Evolutionary conservation across 2,888 invertebrate species (phyloP).

Genomic region (Andrena dorsata): DNA sequence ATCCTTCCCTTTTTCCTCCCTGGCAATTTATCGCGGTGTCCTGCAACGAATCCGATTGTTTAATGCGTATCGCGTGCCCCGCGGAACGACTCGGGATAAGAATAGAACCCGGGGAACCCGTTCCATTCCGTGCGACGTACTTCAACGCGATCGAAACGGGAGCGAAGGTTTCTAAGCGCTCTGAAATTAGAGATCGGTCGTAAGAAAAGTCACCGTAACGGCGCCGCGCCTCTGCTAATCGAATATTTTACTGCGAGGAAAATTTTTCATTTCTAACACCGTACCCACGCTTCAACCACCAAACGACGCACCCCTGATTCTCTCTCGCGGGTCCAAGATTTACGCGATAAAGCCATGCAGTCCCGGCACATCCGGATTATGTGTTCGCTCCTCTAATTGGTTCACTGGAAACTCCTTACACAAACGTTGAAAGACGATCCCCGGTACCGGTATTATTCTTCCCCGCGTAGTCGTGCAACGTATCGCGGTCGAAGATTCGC

Average conservation of each 20-base stretch:
- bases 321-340: not conserved
- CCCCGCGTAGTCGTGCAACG: not conserved
- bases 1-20: constrained; percentile 28
- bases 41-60: constrained; percentile 49
- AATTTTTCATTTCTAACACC: not conserved
- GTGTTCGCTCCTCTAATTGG: constrained; percentile 41
- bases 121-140: not conserved
- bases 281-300: too few relatives aligned
- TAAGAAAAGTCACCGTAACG: not conserved
- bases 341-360: constrained; percentile 8
- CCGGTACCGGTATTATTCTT: constrained; percentile 33
- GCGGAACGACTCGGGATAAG: not conserved
- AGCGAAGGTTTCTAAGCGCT: not conserved
- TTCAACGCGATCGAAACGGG: not conserved
- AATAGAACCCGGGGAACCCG: not conserved
- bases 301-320: constrained; percentile 2
- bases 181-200: not conserved
- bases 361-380: not conserved
- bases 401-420: constrained; percentile 16
- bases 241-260: not conserved
- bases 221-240: not conserved
- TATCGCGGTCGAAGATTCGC: constrained; percentile 17
- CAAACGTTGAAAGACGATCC: constrained; percentile 37
- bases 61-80: constrained; percentile 49
- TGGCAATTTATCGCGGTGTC: constrained; percentile 30